Conservation (phyloP, 2,113 vertebrate genomes). For the Pseudorectes ferrugineus region DNA sequence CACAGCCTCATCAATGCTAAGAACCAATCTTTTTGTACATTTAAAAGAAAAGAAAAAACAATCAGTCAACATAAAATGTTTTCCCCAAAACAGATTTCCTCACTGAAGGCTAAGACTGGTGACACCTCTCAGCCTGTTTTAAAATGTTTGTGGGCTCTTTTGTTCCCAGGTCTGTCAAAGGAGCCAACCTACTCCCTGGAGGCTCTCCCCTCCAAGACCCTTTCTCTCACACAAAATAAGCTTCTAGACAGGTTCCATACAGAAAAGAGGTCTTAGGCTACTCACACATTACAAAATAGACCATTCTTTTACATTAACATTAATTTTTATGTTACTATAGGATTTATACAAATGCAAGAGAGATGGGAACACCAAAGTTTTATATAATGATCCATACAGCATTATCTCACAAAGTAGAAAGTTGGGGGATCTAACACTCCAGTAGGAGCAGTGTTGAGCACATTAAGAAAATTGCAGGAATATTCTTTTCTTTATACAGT, state of each 20-base stretch:
- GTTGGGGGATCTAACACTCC: fast-evolving
- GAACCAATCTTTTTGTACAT: not conserved
- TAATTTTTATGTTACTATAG: not conserved
- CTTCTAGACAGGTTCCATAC: not conserved
- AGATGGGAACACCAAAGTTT: not conserved
- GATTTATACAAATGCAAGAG: not conserved
- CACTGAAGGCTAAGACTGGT: not conserved
- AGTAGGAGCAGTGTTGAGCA: not conserved
- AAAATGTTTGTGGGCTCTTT: not conserved
- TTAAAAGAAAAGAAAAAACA: not conserved
- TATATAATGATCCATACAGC: not conserved
- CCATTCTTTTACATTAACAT: fast-evolving
- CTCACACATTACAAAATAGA: not conserved
- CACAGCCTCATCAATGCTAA: not conserved
- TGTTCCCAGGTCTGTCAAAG: not conserved
- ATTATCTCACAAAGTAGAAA: not conserved
- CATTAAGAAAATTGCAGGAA: not conserved
- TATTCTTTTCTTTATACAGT: not conserved
- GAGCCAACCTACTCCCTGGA: not conserved
- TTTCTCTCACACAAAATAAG: not conserved
- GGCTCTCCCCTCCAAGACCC: not conserved
- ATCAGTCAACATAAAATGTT: not conserved
- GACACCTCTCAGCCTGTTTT: not conserved
- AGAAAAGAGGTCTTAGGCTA: not conserved
- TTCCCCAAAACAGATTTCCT: not conserved